Evolutionary conservation across 2,888 invertebrate species (phyloP).

Genomic region (Spilarctia lutea): DNA sequence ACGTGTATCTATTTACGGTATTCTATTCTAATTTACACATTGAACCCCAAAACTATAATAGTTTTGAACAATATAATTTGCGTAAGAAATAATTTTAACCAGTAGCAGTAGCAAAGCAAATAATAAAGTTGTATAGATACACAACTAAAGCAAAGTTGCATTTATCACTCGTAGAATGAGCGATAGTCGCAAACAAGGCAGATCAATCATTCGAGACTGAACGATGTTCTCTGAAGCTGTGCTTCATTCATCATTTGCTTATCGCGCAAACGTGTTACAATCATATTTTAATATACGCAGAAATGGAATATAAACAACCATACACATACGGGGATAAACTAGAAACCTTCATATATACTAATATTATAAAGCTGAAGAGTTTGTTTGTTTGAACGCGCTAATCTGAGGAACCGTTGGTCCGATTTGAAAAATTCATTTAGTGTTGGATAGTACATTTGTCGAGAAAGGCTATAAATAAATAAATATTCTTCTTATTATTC

Average conservation of each 20-base stretch:
- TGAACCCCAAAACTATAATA: no score
- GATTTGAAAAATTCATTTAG: no score
- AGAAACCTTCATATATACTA: not conserved
- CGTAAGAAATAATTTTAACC: no score
- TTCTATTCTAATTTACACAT: no score
- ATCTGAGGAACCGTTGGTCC: no score
- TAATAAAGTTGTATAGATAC: not conserved
- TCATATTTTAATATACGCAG: not conserved
- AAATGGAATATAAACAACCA: not conserved
- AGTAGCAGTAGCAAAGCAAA: not conserved
- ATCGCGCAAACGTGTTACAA: slow-evolving; percentile 4
- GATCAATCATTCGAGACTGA: slow-evolving; percentile 22
- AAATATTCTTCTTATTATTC: no score
- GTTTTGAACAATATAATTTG: no score
- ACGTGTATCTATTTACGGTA: no score
- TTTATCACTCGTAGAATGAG: slow-evolving; percentile 9
- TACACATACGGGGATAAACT: not conserved
- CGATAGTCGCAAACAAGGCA: slow-evolving; percentile 17
- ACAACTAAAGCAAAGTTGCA: slow-evolving; percentile 1
- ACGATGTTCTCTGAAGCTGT: slow-evolving; percentile 5
- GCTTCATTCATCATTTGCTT: slow-evolving; percentile 16
- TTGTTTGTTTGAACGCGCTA: no score
- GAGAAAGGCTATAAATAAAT: no score
- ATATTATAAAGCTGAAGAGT: no score
- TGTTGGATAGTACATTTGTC: no score